Conservation (phyloP, 2,888 invertebrate species). For the Hypselothyrea guttata region DNA sequence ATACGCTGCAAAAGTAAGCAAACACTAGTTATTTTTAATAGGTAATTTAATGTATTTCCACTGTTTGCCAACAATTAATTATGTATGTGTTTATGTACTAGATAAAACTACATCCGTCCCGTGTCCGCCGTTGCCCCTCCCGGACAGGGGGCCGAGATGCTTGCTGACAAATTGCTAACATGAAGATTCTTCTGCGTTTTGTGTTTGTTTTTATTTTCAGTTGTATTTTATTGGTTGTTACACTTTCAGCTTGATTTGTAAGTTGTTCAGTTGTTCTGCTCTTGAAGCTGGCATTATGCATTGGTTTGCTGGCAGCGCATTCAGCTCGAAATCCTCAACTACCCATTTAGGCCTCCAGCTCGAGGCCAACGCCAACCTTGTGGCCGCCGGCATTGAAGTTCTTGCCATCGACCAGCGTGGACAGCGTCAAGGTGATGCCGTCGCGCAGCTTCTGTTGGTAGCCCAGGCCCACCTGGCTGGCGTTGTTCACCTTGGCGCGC, state of each 20-base stretch:
- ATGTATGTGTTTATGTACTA: slow-evolving; percentile 51
- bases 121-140: neutral
- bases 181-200: slow-evolving; percentile 70
- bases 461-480: slow-evolving; percentile 96
- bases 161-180: slow-evolving; percentile 48
- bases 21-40: slow-evolving; percentile 43
- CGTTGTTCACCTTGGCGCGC: slow-evolving; percentile 97
- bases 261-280: slow-evolving; percentile 34
- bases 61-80: slow-evolving; percentile 69
- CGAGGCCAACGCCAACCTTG: slow-evolving; percentile 97
- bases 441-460: slow-evolving; percentile 96
- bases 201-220: slow-evolving; percentile 30
- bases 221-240: slow-evolving; percentile 53
- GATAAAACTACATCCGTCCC: slow-evolving; percentile 51
- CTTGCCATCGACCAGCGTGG: slow-evolving; percentile 96
- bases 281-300: slow-evolving; percentile 35
- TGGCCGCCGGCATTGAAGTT: slow-evolving; percentile 99
- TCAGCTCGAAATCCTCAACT: slow-evolving; percentile 45
- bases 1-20: no score
- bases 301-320: slow-evolving; percentile 54
- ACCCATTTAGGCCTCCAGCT: slow-evolving; percentile 94
- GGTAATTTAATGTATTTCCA: slow-evolving; percentile 69
- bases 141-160: slow-evolving; percentile 13
- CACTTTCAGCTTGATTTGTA: slow-evolving; percentile 61
- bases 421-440: slow-evolving; percentile 95